Percentiles rank a stretch among this genome's conserved stretches.
These are phyloP conservation scores for Lamellibrachia satsuma DNA, from an alignment of 2,888 invertebrate genomes.

Conservation along the genomic window DNA sequence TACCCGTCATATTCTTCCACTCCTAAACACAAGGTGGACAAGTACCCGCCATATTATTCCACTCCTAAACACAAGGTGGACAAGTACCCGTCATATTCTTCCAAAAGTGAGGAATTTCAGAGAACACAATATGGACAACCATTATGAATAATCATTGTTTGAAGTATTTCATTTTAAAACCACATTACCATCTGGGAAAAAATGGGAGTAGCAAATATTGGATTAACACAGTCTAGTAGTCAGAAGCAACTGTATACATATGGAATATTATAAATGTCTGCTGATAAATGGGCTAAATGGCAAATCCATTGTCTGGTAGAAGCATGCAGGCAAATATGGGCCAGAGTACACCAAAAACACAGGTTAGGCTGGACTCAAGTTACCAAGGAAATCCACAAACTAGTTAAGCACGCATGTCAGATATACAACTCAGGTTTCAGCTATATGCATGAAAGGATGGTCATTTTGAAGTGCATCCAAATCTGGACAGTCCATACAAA, in stretches of 20 bases:
- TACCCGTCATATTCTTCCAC: neutral
- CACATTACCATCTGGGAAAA: neutral
- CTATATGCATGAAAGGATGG: neutral
- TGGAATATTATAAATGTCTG: neutral
- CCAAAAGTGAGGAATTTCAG: neutral
- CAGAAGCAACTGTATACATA: neutral
- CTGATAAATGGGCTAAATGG: neutral
- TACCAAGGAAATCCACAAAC: neutral
- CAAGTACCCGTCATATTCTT: neutral
- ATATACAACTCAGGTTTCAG: neutral
- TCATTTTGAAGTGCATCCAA: neutral
- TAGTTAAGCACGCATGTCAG: neutral
- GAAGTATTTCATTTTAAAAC: neutral
- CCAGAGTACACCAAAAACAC: neutral
- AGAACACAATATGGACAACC: neutral
- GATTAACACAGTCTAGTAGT: neutral
- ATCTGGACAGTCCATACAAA: neutral
- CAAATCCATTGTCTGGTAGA: neutral
- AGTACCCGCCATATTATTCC: neutral
- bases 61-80: neutral
- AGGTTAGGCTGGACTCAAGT: neutral
- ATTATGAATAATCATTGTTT: neutral
- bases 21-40: neutral
- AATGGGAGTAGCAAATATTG: neutral
- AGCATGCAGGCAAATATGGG: neutral